phyloP scores from a whole-genome alignment of 2,888 invertebrate species.

The Lasiommata megera region DNA sequence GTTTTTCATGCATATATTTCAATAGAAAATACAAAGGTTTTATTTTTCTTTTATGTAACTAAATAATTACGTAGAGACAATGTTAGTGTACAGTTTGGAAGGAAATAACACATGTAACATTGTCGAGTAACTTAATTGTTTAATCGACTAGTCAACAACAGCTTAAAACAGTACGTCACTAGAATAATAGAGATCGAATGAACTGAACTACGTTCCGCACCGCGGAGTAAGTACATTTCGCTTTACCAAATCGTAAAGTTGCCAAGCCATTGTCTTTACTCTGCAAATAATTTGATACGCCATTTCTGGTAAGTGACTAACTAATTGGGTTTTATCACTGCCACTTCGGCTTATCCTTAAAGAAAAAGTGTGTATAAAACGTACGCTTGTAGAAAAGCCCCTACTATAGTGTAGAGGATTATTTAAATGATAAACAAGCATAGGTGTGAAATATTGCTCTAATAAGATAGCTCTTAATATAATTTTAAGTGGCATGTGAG shows the following conservation, averaged over 20 bases:
- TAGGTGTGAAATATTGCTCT: too few relatives aligned
- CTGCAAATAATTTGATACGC: constrained; percentile 44
- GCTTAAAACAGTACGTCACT: background rate
- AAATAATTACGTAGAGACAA: too few relatives aligned
- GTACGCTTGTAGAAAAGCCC: too few relatives aligned
- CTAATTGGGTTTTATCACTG: constrained; percentile 36
- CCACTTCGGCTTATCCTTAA: background rate
- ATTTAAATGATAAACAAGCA: too few relatives aligned
- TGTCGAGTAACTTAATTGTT: background rate
- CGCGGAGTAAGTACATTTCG: constrained; percentile 38
- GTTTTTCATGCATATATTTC: too few relatives aligned
- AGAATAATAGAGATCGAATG: constrained; percentile 36
- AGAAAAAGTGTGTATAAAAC: background rate
- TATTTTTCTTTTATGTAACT: too few relatives aligned
- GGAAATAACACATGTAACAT: too few relatives aligned
- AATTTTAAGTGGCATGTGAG: too few relatives aligned
- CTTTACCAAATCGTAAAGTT: constrained; percentile 45
- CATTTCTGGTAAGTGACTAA: constrained; percentile 34
- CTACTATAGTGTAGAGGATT: too few relatives aligned
- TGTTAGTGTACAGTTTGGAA: too few relatives aligned
- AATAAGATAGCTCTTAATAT: too few relatives aligned
- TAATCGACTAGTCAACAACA: background rate
- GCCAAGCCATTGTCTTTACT: constrained; percentile 48
- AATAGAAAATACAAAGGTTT: too few relatives aligned
- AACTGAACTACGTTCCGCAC: constrained; percentile 48